Evolutionary conservation across 2,888 invertebrate species (phyloP).

Genomic region (Ditylenchus weischeri): DNA sequence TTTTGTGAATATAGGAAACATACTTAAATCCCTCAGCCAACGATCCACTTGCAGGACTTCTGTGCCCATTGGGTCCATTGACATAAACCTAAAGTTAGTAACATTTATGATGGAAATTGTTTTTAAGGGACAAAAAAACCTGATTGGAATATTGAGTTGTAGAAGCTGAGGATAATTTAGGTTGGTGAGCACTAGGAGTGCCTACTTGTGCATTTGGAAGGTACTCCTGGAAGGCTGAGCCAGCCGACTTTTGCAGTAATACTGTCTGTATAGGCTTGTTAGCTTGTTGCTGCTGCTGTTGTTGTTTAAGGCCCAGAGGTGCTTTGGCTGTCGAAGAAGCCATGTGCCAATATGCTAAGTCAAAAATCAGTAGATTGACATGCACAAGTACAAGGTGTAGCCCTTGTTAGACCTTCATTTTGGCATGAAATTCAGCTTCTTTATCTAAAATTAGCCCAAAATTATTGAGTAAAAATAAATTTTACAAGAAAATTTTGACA

Average conservation of each 20-base stretch:
- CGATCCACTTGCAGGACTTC: constrained; percentile 11
- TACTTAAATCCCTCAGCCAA: constrained; percentile 13
- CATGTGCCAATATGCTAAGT: too few relatives aligned
- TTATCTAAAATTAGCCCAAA: not conserved
- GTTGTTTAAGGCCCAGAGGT: not conserved
- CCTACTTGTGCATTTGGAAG: not conserved
- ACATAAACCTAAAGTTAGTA: not conserved
- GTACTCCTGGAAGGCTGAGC: constrained; percentile 14
- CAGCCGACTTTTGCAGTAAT: constrained; percentile 6
- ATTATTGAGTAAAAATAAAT: not conserved
- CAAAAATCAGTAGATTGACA: not conserved
- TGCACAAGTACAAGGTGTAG: not conserved
- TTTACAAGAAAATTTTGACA: not conserved
- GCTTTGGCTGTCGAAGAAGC: not conserved
- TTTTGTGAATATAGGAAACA: constrained; percentile 60
- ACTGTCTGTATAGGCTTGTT: not conserved
- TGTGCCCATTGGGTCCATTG: constrained; percentile 6
- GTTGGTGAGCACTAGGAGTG: not conserved
- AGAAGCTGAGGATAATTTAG: constrained; percentile 1
- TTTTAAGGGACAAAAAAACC: not conserved
- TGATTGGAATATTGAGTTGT: not conserved
- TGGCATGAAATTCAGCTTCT: too few relatives aligned
- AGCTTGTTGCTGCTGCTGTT: too few relatives aligned
- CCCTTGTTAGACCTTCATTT: not conserved
- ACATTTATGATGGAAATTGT: not conserved